These are phyloP conservation scores for Drosophila carrolli DNA, from an alignment of 1,140 invertebrate genomes.

Conservation along the genomic window DNA sequence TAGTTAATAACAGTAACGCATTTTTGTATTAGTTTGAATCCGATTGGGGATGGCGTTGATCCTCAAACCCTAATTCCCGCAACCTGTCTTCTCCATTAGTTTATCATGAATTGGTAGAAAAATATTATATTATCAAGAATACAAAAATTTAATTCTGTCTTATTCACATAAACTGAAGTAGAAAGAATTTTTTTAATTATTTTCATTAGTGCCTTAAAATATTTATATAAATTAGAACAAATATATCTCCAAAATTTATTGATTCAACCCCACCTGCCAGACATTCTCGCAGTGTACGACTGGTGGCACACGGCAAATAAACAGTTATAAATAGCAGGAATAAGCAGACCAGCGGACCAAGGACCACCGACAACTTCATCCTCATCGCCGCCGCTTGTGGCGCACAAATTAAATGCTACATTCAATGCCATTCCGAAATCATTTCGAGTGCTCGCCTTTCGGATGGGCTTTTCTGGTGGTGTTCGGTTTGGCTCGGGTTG, in stretches of 20 bases:
- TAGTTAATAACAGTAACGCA: too few relatives aligned
- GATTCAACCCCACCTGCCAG: not conserved
- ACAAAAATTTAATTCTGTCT: too few relatives aligned
- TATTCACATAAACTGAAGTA: too few relatives aligned
- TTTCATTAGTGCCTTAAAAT: too few relatives aligned
- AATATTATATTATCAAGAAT: too few relatives aligned
- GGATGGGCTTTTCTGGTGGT: not conserved
- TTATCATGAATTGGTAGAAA: too few relatives aligned
- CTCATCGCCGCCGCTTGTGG: slow-evolving; percentile 51
- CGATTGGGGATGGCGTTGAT: too few relatives aligned
- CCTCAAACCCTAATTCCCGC: too few relatives aligned
- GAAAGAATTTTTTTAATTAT: too few relatives aligned
- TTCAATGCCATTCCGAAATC: slow-evolving; percentile 80
- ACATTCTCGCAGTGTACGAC: slow-evolving; percentile 18
- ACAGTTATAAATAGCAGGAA: slow-evolving; percentile 71
- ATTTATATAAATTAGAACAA: too few relatives aligned
- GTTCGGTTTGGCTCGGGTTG: not conserved
- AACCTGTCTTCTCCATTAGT: too few relatives aligned
- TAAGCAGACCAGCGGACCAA: slow-evolving; percentile 26
- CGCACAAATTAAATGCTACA: slow-evolving; percentile 81
- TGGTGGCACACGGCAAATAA: slow-evolving; percentile 65
- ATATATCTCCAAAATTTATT: not conserved
- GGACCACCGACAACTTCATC: slow-evolving; percentile 44
- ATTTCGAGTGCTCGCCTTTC: slow-evolving; percentile 57
- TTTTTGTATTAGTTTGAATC: too few relatives aligned